phyloP scores from a whole-genome alignment of 2,888 invertebrate genomes.

The Ctena decussata region DNA sequence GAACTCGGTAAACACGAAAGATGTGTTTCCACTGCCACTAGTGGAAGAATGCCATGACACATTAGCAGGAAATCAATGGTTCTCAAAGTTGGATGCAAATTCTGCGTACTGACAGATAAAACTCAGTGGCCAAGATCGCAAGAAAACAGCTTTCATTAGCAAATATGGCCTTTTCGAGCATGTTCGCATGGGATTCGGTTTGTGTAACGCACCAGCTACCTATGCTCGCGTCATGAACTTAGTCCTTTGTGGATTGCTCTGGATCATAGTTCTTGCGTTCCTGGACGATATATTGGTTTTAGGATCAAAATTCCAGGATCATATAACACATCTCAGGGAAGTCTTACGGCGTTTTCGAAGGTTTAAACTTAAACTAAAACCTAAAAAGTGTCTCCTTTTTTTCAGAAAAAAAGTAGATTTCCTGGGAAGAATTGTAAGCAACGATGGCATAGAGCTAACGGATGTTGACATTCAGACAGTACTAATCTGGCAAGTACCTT shows the following conservation, averaged over 20 bases:
- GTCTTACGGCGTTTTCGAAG: not conserved
- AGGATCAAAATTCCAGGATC: not conserved
- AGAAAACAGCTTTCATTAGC: not conserved
- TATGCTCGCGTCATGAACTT: not conserved
- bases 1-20: not conserved
- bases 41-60: not conserved
- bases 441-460: not conserved
- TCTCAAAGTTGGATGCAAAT: not conserved
- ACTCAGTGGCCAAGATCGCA: not conserved
- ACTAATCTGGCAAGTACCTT: slow-evolving; percentile 10
- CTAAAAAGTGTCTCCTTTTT: not conserved
- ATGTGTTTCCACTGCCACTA: not conserved
- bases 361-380: not conserved
- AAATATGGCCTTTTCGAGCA: not conserved
- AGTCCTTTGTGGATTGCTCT: not conserved
- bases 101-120: not conserved
- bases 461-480: not conserved
- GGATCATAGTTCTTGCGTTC: not conserved
- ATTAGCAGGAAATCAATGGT: not conserved
- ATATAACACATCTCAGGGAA: not conserved
- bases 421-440: not conserved
- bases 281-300: not conserved
- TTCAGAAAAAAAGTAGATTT: not conserved
- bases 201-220: not conserved
- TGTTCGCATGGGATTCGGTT: not conserved